Evolutionary conservation across 2,888 invertebrate species (phyloP), one percentile per base, ranked within the genome.

Genomic region (Xiphydria camelus): DNA sequence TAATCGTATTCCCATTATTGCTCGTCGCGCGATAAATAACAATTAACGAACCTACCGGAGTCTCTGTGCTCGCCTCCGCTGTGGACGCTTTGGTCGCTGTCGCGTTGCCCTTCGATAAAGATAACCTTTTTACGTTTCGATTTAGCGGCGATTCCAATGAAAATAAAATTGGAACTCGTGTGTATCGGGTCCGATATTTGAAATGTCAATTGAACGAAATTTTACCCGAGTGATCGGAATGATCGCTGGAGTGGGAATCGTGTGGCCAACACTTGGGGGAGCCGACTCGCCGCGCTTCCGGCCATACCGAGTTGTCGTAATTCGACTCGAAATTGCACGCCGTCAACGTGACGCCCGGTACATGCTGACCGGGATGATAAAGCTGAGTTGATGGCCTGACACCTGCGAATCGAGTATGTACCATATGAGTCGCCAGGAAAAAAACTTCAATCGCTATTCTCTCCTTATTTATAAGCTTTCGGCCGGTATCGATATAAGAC

Each of bases 271-370:
- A 58, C 44, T 56, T 69, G 25, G 55, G 61, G 2, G 69, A 64
- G 17, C 62, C 61, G 38, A 64, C 55, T 48, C 64, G 53, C 22
- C 66, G 63, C 2, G 69, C 55, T 44, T 71, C 69, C 6, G 69
- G 66, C 74, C 75, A 73, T 32, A 68, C 64, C 4, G 61, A 53
- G 22, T 70, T 69, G 32, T 74, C 75, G 44, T 55, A 56, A 45
- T 55, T 66, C n/a, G 64, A 54, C 21, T 74, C 75, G 40, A 69
- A 74, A 53, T 67, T 69, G 51, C 75, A 76, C 17, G 71, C 68
- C 5, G 76, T 76, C 48, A 76, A 55, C 10, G 73, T 76, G 17
- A 76, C 73, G 21, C 75, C 78, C 26, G 78, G 78, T 36, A 77
- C 65, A 52, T 76, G 76, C 34, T 73, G 76, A 59, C 64, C 66